Base-by-base conservation (phyloP, 2,797 vertebrate species). In the Aratinga solstitialis region DNA sequence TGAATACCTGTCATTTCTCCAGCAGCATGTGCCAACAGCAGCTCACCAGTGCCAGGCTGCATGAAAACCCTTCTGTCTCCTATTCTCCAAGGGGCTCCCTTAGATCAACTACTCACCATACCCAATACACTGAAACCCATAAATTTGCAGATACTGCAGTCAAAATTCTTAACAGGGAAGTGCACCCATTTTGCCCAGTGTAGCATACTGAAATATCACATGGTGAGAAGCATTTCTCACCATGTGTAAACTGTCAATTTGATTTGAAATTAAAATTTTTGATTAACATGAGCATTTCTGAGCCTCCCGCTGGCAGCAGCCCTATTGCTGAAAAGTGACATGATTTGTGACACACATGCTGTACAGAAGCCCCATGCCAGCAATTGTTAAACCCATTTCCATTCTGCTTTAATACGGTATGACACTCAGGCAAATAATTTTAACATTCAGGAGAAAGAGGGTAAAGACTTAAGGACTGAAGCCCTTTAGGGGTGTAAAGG, bases 231-330 rank as follows among this genome's bases (percentile, higher is more conserved):
- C 69, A 89, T 94, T 96, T 96, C 87, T 96, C 89, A 94, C 96
- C 95, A 95, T 94, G 93, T 96, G 82, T 94, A 96, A 96, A 96
- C 87, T 94, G 93, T 95, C 96, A 96, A 94, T 97, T 96, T 97
- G 97, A 97, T 97, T 97, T 97, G 97, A 97, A 97, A 97, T 97
- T 97, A 97, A 97, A 96, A 93, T 95, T 97, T 96, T 97, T 95
- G 94, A 97, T 97, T 97, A 97, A 97, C 96, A 97, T 87, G 94
- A 97, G 94, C 94, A 94, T 97, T 97, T 97, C 96, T 97, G 93
- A 97, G 95, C 95, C 96, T 97, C 96, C 95, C 90, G 96, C 95
- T 96, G 94, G 93, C 96, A 97, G 93, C 95, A 97, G 95, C 95
- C 92, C 95, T 91, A 95, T 96, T 97, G 96, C 96, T 96, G 94